phyloP scores from a whole-genome alignment of 2,797 vertebrate species.

The Bufotes viridis region DNA sequence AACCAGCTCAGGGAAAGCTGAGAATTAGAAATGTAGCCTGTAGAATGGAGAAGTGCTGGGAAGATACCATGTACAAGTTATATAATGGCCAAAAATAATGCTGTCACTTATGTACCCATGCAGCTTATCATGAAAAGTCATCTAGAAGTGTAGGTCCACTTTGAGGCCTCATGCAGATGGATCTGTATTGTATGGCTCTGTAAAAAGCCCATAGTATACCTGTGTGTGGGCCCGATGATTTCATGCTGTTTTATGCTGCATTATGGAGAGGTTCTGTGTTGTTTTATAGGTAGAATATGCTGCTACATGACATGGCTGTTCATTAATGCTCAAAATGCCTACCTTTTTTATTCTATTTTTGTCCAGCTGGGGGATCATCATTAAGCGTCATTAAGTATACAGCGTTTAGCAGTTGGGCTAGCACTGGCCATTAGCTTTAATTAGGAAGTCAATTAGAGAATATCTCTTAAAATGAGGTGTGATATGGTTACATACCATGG shows the following conservation, averaged over 20 bases:
- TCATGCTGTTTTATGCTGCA: background rate
- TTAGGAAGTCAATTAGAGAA: constrained; percentile 39
- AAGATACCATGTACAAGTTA: no score
- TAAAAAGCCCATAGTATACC: background rate
- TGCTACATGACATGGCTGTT: background rate
- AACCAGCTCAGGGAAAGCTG: no score
- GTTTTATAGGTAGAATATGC: background rate
- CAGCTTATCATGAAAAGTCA: no score
- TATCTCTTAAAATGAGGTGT: constrained; percentile 28
- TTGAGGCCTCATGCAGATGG: no score
- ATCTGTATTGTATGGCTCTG: no score
- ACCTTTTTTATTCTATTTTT: background rate
- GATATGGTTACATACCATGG: constrained; percentile 4
- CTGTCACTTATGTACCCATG: no score
- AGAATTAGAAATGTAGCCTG: no score
- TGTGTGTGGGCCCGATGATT: background rate
- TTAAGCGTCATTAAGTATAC: constrained; percentile 23
- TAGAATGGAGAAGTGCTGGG: no score
- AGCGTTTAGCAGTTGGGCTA: constrained; percentile 2
- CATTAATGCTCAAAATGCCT: constrained; percentile 29
- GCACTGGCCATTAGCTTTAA: constrained; percentile 44
- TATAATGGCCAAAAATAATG: no score
- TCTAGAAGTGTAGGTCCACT: no score
- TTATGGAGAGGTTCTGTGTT: background rate
- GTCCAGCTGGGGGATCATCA: constrained; percentile 4